Base-by-base conservation (phyloP, 1,140 invertebrate genomes). In the Neelides sp. region DNA sequence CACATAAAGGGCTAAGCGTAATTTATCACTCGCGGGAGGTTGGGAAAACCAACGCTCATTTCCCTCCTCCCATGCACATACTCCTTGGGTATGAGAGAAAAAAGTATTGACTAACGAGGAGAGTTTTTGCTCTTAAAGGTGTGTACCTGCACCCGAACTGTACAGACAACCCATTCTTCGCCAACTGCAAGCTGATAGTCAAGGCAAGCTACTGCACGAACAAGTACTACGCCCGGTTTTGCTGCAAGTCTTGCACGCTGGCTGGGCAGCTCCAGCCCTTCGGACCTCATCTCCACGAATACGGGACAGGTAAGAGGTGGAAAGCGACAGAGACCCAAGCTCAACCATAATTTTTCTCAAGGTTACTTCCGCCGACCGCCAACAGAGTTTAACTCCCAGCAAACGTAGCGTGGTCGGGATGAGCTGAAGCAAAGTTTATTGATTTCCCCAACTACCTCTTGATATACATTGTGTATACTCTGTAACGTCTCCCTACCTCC, bases 151-250 rank as follows among this genome's bases (percentile, higher is more conserved):
- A 82, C 61, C 73, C 81, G 4, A 77, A 78, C 51, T 93, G 89
- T 62, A 78, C 78, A 23, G 89, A 94, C 66, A 89, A 85, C 66
- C 74, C 77, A n/a, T 85, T 78, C 71, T 89, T 89, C 64, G 85
- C 86, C 32, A 87, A 90, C 63, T 95, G 91, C 66, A 69, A 75
- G 13, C 71, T 93, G 26, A 91, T 95, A 49, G 85, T 93, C 1
- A 69, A 74, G 60, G 85, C 77, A 12, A 75, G 76, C 23, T 88
- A 84, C 64, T 95, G 91, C 65, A 72, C 72, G 7, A 89, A 94
- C 66, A 72, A 77, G 55, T 90, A 89, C 66, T 95, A 94, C 65
- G 82, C 81, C n/a, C 76, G 76, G 65, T 94, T 91, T 76, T 95
- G 91, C 66, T 95, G 91, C 68, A 76, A 80, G 63, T 90, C 86